Percentiles rank a stretch among this genome's conserved stretches.
phyloP scores from a whole-genome alignment of 2,113 vertebrate species.

The Platysternon megacephalum region DNA sequence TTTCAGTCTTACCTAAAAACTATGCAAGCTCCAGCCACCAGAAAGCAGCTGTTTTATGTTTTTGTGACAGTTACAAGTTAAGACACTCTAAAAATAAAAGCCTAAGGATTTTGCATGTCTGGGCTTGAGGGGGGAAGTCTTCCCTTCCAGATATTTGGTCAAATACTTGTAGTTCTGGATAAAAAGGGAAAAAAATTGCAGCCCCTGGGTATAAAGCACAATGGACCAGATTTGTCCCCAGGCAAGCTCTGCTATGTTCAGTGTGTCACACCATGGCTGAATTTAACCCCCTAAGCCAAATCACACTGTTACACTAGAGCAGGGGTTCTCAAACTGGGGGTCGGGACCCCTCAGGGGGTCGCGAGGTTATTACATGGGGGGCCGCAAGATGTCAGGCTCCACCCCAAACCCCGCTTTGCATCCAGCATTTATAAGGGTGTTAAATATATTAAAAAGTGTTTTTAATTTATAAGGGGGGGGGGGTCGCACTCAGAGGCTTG shows the following conservation, averaged over 20 bases:
- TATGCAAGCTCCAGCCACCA: neutral
- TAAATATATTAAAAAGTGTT: too few relatives aligned
- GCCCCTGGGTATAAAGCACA: neutral
- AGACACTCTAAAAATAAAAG: neutral
- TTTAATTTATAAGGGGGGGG: too few relatives aligned
- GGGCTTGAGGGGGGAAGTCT: fast-evolving
- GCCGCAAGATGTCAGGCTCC: too few relatives aligned
- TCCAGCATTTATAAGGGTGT: too few relatives aligned
- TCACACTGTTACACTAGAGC: neutral
- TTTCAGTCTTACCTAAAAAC: conserved; percentile 37
- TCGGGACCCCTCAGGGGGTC: too few relatives aligned
- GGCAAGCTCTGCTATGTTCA: fast-evolving
- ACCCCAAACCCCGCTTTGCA: too few relatives aligned
- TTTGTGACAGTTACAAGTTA: neutral
- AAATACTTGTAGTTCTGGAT: fast-evolving
- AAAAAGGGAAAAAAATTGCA: neutral
- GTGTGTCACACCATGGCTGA: fast-evolving
- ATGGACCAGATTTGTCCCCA: fast-evolving
- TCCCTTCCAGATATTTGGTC: fast-evolving
- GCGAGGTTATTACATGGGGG: too few relatives aligned
- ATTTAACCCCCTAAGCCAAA: fast-evolving
- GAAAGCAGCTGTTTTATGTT: neutral
- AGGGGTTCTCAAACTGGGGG: too few relatives aligned
- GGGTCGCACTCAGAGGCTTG: too few relatives aligned
- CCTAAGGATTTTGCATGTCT: neutral